phyloP scores from a whole-genome alignment of 2,113 vertebrate genomes.

The Pangasianodon gigas region DNA sequence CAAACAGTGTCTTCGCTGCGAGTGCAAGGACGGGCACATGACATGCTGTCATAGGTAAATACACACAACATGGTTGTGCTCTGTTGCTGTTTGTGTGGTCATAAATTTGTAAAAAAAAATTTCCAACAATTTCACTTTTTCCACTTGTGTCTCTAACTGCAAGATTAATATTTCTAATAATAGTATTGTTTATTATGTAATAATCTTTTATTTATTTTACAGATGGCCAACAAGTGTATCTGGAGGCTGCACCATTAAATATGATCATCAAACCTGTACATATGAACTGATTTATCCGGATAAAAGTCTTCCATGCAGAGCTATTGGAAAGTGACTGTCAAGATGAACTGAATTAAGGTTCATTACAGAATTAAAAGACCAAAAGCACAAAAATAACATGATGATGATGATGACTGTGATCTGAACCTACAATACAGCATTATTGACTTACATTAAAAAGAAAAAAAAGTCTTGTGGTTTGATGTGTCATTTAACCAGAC shows the following conservation, averaged over 20 bases:
- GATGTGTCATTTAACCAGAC: no score
- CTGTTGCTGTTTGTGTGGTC: no score
- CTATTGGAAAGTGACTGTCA: neutral
- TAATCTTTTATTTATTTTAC: slow-evolving; percentile 1
- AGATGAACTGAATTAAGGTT: neutral
- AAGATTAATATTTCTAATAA: no score
- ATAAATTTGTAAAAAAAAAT: no score
- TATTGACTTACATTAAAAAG: no score
- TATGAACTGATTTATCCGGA: neutral
- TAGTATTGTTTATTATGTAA: no score
- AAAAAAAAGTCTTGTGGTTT: no score
- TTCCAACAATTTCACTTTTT: no score
- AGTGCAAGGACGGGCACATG: rapidly evolving
- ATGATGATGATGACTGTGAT: no score
- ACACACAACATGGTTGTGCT: neutral
- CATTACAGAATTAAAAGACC: no score
- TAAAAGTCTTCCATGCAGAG: neutral
- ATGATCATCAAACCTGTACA: neutral
- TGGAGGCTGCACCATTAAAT: slow-evolving; percentile 7
- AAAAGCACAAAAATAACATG: no score
- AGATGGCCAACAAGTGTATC: neutral
- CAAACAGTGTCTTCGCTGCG: neutral
- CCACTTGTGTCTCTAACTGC: no score
- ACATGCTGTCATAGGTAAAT: slow-evolving; percentile 13
- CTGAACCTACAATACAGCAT: neutral